Evolutionary conservation across 2,797 vertebrate species (phyloP).

Genomic region (Pampus argenteus): DNA sequence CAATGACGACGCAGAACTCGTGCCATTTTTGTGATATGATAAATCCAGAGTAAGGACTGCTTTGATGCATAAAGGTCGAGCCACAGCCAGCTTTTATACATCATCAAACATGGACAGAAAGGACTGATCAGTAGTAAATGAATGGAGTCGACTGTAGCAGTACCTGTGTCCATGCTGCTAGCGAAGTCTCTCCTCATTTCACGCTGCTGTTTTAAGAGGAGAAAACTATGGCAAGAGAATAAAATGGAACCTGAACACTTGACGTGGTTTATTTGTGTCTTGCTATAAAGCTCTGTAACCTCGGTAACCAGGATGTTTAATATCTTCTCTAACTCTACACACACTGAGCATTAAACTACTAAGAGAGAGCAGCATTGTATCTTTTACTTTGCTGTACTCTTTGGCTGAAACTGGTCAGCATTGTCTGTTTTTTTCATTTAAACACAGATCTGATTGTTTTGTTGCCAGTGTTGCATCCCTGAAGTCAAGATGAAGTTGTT

Average conservation of each 20-base stretch:
- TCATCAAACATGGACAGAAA: slow-evolving; percentile 11
- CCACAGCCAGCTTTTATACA: slow-evolving; percentile 1
- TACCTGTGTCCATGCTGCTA: not conserved
- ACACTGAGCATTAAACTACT: slow-evolving; percentile 7
- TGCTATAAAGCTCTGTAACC: not conserved
- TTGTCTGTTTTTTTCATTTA: not conserved
- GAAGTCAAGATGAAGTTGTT: slow-evolving; percentile 39
- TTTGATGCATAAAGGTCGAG: not conserved
- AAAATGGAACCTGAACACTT: slow-evolving; percentile 34
- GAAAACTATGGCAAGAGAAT: slow-evolving; percentile 27
- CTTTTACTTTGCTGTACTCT: not conserved
- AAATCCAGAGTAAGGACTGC: slow-evolving; percentile 4
- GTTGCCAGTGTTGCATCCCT: slow-evolving; percentile 13
- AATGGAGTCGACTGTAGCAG: not conserved
- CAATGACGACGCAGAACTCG: slow-evolving; percentile 9
- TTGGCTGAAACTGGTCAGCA: not conserved
- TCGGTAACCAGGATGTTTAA: not conserved
- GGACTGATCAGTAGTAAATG: slow-evolving; percentile 1
- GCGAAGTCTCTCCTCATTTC: not conserved
- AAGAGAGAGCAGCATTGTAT: not conserved
- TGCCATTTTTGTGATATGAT: slow-evolving; percentile 27
- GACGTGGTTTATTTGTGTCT: slow-evolving; percentile 27
- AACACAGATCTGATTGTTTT: slow-evolving; percentile 22
- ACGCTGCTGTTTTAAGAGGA: slow-evolving; percentile 1
- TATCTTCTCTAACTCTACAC: not conserved